Evolutionary conservation across 2,113 vertebrate species (phyloP).

Genomic region (Indicator maculatus): DNA sequence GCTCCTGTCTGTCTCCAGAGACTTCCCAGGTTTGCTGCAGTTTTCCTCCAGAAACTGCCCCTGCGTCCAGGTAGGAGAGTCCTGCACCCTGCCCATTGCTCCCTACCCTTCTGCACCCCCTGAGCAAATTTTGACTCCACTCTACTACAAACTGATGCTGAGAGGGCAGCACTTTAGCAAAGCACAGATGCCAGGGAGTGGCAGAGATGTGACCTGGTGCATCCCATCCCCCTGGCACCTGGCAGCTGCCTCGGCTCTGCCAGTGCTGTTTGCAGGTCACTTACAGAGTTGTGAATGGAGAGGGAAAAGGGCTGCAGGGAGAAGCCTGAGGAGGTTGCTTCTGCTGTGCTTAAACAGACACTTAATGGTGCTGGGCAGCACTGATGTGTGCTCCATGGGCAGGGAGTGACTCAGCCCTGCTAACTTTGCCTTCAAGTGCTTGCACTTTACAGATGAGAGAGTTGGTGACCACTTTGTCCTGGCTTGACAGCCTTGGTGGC

Average conservation of each 20-base stretch:
- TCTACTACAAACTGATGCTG: neutral
- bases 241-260: rapidly evolving
- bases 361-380: neutral
- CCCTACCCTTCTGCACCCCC: neutral
- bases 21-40: neutral
- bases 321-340: neutral
- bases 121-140: neutral
- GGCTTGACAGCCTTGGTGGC: rapidly evolving
- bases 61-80: rapidly evolving
- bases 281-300: neutral
- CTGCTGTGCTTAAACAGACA: neutral
- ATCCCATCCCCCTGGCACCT: neutral
- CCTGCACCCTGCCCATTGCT: rapidly evolving
- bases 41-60: neutral
- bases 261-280: neutral
- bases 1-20: rapidly evolving
- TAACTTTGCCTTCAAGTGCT: neutral
- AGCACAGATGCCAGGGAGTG: rapidly evolving
- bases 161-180: neutral
- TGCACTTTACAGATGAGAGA: neutral
- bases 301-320: neutral
- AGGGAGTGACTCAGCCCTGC: rapidly evolving
- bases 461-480: neutral
- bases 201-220: neutral
- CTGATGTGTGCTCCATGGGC: rapidly evolving